phyloP scores from a whole-genome alignment of 23 tunicate genomes.

The Trididemnum clinides region DNA sequence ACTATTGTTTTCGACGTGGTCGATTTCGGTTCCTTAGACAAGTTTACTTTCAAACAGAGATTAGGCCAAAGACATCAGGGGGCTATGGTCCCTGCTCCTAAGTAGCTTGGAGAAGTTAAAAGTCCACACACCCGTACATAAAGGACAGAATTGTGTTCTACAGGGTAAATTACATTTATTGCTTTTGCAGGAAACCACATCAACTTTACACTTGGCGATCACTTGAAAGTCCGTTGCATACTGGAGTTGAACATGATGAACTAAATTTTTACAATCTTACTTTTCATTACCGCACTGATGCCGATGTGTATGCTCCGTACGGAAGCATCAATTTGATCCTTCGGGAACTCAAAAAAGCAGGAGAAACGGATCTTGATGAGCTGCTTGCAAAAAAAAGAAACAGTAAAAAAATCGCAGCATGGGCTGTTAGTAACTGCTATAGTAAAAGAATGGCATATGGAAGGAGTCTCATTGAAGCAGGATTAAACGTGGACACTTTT shows the following conservation, averaged over 20 bases:
- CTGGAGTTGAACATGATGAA: conserved; percentile 27
- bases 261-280: conserved; percentile 80
- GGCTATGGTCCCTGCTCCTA: no score
- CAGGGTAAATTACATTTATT: no score
- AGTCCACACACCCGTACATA: no score
- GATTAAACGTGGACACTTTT: conserved; percentile 74
- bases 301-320: conserved; percentile 89
- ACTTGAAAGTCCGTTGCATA: conserved; percentile 78
- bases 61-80: no score
- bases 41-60: no score
- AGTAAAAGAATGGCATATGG: conserved; percentile 61
- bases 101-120: no score
- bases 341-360: conserved; percentile 48
- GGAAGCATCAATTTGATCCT: conserved; percentile 83
- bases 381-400: conserved; percentile 61
- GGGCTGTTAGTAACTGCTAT: conserved; percentile 85
- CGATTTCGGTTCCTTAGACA: no score
- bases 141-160: no score
- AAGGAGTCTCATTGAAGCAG: conserved; percentile 52
- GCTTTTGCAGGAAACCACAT: conserved; percentile 51
- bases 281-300: conserved; percentile 63
- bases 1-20: no score
- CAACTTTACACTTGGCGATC: conserved; percentile 85
- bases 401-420: conserved; percentile 63
- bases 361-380: conserved; percentile 65